Evolutionary conservation across 2,888 invertebrate genomes (phyloP).

Genomic region (Molorchus minor): DNA sequence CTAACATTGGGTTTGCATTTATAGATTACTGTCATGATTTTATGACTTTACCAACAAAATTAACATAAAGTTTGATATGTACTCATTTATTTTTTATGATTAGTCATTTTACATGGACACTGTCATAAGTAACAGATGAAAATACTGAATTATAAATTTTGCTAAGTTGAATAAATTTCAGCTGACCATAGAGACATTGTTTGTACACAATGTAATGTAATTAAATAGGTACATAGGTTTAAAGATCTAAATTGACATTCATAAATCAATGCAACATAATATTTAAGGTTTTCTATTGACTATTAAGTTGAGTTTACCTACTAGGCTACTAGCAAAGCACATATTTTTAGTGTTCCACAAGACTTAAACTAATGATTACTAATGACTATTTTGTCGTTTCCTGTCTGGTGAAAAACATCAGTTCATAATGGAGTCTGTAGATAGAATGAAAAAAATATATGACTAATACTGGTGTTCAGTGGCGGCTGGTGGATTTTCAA

Average conservation of each 20-base stretch:
- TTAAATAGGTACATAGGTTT: neutral
- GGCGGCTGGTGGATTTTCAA: too few species aligned
- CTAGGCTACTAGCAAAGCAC: neutral
- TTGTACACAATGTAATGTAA: too few species aligned
- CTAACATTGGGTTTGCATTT: neutral
- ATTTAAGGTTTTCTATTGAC: neutral
- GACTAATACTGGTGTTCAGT: too few species aligned
- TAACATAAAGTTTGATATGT: neutral
- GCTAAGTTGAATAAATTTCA: constrained; percentile 2
- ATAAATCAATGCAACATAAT: neutral
- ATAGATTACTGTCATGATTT: neutral
- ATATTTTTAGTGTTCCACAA: neutral
- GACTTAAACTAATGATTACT: neutral
- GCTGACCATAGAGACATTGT: too few species aligned
- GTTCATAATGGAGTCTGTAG: neutral
- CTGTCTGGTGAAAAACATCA: too few species aligned
- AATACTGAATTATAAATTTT: constrained; percentile 15
- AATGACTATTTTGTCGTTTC: too few species aligned
- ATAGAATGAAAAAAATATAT: neutral
- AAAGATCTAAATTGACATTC: neutral
- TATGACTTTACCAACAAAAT: neutral
- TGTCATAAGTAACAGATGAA: too few species aligned
- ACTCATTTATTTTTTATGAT: neutral
- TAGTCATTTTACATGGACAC: too few species aligned
- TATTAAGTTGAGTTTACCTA: neutral